These are phyloP conservation scores for Tor tambroides DNA, from an alignment of 2,113 vertebrate species.

Conservation along the genomic window DNA sequence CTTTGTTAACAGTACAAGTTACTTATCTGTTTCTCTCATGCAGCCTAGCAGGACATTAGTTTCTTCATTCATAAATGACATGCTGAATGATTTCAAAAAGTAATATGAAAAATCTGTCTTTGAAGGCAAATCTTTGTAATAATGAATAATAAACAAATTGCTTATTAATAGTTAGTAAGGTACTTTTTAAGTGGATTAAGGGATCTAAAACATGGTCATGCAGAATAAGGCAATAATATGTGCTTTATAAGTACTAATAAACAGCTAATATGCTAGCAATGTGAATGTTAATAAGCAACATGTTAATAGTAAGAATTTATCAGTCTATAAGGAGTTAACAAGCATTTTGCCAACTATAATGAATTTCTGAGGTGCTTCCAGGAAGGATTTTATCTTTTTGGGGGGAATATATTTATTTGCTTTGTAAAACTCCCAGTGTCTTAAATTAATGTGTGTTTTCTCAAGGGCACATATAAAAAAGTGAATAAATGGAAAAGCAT, in stretches of 20 bases:
- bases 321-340: not conserved
- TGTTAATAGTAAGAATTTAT: no score
- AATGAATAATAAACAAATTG: no score
- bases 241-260: no score
- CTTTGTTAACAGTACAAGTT: not conserved
- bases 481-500: slow-evolving; percentile 22
- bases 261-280: no score
- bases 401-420: slow-evolving; percentile 13
- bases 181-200: not conserved
- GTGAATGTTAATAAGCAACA: no score
- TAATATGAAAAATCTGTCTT: not conserved
- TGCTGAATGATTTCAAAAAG: not conserved
- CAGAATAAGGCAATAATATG: not conserved
- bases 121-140: no score
- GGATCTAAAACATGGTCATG: not conserved
- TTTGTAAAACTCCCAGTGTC: not conserved
- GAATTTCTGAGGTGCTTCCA: not conserved
- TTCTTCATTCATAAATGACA: not conserved
- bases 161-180: no score
- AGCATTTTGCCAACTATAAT: not conserved
- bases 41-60: not conserved
- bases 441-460: slow-evolving; percentile 44
- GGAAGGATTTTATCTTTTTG: not conserved
- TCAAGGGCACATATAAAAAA: slow-evolving; percentile 38
- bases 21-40: not conserved